Percentiles rank a stretch among this genome's conserved stretches.
phyloP scores from a whole-genome alignment of 2,888 invertebrate species.

The Chrysolina americana region DNA sequence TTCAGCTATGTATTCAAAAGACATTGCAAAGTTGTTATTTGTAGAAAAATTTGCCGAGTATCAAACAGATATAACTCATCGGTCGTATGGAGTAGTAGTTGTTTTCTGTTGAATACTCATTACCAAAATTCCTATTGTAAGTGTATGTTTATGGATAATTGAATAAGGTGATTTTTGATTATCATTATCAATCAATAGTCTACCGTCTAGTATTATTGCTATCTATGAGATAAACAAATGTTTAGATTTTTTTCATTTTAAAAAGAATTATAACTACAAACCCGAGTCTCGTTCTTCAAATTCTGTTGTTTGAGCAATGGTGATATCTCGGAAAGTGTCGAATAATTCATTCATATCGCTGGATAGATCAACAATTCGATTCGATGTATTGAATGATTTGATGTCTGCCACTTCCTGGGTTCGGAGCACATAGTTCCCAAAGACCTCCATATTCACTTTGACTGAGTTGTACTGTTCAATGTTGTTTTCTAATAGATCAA shows the following conservation, averaged over 20 bases:
- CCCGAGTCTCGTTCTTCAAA: background rate
- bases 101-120: no score
- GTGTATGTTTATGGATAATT: no score
- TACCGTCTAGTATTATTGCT: no score
- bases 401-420: constrained; percentile 13
- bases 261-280: background rate
- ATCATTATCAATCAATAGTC: no score
- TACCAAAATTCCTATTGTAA: no score
- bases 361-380: background rate
- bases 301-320: background rate
- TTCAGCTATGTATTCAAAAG: no score
- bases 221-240: background rate
- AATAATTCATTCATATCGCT: background rate
- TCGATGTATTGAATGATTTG: constrained; percentile 1
- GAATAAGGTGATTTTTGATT: no score
- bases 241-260: background rate
- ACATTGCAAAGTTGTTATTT: no score
- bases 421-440: constrained; percentile 20
- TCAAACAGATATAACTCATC: no score
- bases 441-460: constrained; percentile 22
- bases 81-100: no score
- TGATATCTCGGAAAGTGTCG: background rate
- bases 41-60: no score
- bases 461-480: background rate
- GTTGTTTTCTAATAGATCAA: background rate